A percentile compares a stretch with the other conserved stretches of the same genome.
These are phyloP conservation scores for Corythornis cristatus DNA, from an alignment of 2,113 vertebrate genomes.

Conservation along the genomic window DNA sequence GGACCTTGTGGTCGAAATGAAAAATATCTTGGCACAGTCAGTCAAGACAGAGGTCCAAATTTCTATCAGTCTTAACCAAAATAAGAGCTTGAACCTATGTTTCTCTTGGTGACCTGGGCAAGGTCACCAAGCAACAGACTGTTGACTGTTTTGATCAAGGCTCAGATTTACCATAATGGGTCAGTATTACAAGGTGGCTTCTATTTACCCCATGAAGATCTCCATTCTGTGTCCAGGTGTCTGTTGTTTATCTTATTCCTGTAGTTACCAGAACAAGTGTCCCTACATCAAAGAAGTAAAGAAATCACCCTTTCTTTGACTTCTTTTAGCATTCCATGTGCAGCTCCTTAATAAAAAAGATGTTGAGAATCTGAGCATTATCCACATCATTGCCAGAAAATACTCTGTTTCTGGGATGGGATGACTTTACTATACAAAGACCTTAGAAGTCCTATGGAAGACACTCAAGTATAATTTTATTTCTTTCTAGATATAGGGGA, in stretches of 20 bases:
- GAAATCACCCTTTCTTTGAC: neutral
- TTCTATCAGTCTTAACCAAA: neutral
- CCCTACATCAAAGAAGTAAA: neutral
- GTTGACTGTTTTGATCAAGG: neutral
- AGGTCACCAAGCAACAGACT: neutral
- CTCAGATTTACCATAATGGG: neutral
- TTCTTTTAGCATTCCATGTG: neutral
- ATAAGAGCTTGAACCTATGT: neutral
- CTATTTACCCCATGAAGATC: neutral
- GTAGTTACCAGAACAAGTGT: neutral
- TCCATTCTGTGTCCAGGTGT: neutral
- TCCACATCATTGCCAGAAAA: neutral
- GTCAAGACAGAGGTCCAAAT: neutral
- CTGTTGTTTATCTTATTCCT: neutral
- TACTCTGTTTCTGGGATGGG: neutral
- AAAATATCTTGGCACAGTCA: neutral
- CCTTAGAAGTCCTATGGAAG: neutral
- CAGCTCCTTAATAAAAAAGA: neutral
- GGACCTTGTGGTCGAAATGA: neutral
- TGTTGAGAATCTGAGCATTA: neutral
- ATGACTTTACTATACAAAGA: constrained; percentile 15
- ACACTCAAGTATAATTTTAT: neutral
- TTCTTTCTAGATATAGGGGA: constrained; percentile 10
- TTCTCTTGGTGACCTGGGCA: neutral
- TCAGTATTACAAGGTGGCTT: neutral